phyloP scores from a whole-genome alignment of 2,113 vertebrate species.

The Drymodes brunneopygia region DNA sequence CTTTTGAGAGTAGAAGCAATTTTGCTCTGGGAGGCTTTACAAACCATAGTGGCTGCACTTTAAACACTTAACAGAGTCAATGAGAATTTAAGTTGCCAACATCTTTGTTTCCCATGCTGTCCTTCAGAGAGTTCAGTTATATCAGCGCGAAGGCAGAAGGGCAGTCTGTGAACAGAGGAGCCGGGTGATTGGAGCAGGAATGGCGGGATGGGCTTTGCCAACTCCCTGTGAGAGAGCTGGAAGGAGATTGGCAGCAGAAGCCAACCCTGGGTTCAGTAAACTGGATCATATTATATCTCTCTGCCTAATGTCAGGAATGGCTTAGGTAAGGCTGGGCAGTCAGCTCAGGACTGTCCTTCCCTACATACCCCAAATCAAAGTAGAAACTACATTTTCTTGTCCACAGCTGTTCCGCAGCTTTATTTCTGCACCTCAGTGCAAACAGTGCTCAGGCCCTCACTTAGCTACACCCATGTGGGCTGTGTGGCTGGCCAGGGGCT shows the following conservation, averaged over 20 bases:
- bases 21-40: neutral
- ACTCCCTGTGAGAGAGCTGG: neutral
- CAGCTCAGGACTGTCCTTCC: neutral
- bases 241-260: rapidly evolving
- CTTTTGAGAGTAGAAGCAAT: neutral
- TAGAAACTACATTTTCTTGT: neutral
- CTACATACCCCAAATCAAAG: neutral
- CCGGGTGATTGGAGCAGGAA: neutral
- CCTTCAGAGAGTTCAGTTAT: neutral
- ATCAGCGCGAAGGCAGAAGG: neutral
- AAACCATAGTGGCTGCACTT: neutral
- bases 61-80: neutral
- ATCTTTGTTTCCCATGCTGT: neutral
- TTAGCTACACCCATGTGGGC: rapidly evolving
- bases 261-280: neutral
- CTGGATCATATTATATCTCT: neutral
- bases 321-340: neutral
- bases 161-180: neutral
- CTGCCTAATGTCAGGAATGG: neutral
- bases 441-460: rapidly evolving
- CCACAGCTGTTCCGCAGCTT: neutral
- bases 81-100: neutral
- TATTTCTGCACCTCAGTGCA: neutral
- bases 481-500: neutral
- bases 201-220: neutral